Evolutionary conservation across 2,113 vertebrate genomes (phyloP).

Genomic region (rabbit (Oryctolagus cuniculus)): DNA sequence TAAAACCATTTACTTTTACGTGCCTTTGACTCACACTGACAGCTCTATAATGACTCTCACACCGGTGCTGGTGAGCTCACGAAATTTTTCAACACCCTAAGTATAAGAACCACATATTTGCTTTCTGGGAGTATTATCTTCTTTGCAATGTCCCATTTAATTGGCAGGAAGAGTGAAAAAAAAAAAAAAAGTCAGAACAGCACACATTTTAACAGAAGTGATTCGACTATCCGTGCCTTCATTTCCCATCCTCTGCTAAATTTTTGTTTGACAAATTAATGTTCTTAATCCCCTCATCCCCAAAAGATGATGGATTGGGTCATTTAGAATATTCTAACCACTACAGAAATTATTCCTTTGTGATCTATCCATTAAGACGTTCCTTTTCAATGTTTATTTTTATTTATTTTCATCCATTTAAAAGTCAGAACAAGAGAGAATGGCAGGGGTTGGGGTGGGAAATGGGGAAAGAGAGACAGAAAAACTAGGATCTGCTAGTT

Average conservation of each 20-base stretch:
- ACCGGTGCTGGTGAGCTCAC: not conserved
- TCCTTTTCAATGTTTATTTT: not conserved
- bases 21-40: not conserved
- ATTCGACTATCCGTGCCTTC: not conserved
- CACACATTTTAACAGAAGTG: not conserved
- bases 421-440: no score
- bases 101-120: not conserved
- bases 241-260: not conserved
- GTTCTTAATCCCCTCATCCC: not conserved
- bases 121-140: not conserved
- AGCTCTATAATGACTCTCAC: not conserved
- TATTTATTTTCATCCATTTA: no score
- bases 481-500: no score
- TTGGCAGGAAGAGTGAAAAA: not conserved
- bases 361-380: not conserved
- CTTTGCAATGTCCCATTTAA: not conserved
- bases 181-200: not conserved
- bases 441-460: no score
- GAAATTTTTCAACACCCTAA: not conserved
- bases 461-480: no score
- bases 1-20: not conserved
- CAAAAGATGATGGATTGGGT: not conserved
- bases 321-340: not conserved
- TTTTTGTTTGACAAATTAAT: slow-evolving; percentile 32
- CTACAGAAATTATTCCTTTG: not conserved